These are phyloP conservation scores for Notospermus geniculatus DNA, from an alignment of 1,140 invertebrate genomes.

Conservation along the genomic window DNA sequence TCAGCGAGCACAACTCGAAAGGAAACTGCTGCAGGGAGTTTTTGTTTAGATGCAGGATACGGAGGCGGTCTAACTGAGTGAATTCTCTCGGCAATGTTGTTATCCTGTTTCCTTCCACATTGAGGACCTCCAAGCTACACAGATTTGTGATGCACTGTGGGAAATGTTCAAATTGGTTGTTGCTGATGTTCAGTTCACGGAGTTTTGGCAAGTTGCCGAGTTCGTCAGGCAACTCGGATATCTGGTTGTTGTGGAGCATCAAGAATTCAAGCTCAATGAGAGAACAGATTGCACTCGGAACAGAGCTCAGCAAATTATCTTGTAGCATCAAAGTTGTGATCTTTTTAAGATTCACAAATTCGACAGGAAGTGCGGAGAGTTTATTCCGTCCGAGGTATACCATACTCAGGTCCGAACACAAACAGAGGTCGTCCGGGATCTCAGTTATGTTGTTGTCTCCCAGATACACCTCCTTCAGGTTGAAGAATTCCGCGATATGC, in stretches of 20 bases:
- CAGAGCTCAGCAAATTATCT: slow-evolving; percentile 33
- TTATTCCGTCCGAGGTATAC: slow-evolving; percentile 38
- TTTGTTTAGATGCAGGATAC: slow-evolving; percentile 35
- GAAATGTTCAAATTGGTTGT: slow-evolving; percentile 43
- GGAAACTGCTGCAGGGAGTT: slow-evolving; percentile 38
- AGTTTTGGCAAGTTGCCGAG: slow-evolving; percentile 40
- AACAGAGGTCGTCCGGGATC: slow-evolving; percentile 44
- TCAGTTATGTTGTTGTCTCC: slow-evolving; percentile 39
- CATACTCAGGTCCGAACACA: slow-evolving; percentile 45
- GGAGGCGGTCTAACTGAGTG: slow-evolving; percentile 32
- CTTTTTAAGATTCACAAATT: slow-evolving; percentile 38
- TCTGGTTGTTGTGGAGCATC: slow-evolving; percentile 34
- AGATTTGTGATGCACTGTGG: slow-evolving; percentile 40
- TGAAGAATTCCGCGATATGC: slow-evolving; percentile 41
- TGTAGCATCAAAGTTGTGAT: slow-evolving; percentile 35
- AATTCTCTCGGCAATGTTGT: slow-evolving; percentile 37
- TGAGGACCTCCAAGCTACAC: slow-evolving; percentile 35
- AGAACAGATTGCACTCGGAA: slow-evolving; percentile 35
- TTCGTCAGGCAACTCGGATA: slow-evolving; percentile 37
- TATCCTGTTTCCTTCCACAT: slow-evolving; percentile 39
- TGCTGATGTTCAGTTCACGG: slow-evolving; percentile 40
- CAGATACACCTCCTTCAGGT: slow-evolving; percentile 43
- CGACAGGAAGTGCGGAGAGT: slow-evolving; percentile 37
- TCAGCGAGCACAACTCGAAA: slow-evolving; percentile 37
- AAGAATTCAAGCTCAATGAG: slow-evolving; percentile 33